These are phyloP conservation scores for Cladorhizidae sp. DNA, from an alignment of 37 sponge, comb jelly and placozoan species.

Conservation along the genomic window DNA sequence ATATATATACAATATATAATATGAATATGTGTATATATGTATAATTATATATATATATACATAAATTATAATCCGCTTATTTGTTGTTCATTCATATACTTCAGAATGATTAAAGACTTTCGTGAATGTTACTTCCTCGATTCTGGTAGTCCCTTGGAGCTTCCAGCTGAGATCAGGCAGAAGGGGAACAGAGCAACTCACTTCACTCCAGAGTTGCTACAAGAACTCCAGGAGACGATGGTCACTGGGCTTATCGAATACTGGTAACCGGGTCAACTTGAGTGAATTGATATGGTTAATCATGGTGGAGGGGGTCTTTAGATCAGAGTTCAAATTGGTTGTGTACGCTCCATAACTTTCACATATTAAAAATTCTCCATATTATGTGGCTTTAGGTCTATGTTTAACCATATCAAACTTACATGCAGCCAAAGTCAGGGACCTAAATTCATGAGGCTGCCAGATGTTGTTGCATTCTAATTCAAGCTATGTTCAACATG, in stretches of 20 bases:
- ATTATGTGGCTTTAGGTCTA: too few relatives aligned
- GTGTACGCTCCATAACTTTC: too few relatives aligned
- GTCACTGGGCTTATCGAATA: conserved; percentile 24
- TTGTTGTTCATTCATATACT: background rate
- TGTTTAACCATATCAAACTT: too few relatives aligned
- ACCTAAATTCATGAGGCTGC: too few relatives aligned
- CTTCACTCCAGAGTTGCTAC: conserved; percentile 19
- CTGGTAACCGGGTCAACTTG: conserved; percentile 51
- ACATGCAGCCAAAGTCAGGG: too few relatives aligned
- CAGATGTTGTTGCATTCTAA: too few relatives aligned
- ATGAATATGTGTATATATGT: too few relatives aligned
- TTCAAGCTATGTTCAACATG: too few relatives aligned
- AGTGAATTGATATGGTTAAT: background rate
- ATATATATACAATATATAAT: background rate
- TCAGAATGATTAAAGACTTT: conserved; percentile 34
- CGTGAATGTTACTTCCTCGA: conserved; percentile 32
- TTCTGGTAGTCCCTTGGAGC: conserved; percentile 32
- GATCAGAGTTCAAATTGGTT: background rate
- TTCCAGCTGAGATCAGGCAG: conserved; percentile 40
- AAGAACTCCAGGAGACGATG: conserved; percentile 22
- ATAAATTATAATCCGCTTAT: too few relatives aligned
- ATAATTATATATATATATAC: too few relatives aligned
- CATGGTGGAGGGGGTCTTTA: background rate
- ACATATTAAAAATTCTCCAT: too few relatives aligned
- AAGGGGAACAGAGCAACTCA: background rate